Percentiles rank a stretch among this genome's conserved stretches.
Evolutionary conservation across 1,140 invertebrate species (phyloP).

Genomic region (Asbolus verrucosus): DNA sequence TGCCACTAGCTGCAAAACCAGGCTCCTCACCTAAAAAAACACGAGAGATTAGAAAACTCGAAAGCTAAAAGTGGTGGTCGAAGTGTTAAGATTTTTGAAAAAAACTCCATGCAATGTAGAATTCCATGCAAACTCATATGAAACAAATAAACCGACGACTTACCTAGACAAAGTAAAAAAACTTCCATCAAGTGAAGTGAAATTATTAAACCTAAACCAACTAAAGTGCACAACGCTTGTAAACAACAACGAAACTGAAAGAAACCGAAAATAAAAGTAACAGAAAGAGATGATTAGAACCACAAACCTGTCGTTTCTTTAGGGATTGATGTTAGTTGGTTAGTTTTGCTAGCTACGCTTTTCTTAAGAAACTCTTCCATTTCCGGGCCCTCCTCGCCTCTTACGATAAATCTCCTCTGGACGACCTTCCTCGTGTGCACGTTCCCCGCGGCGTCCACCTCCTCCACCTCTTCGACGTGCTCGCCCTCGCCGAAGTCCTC

Average conservation of each 20-base stretch:
- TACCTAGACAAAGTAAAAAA: slow-evolving; percentile 25
- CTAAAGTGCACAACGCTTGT: slow-evolving; percentile 35
- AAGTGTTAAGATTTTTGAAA: background rate
- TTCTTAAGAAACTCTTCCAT: slow-evolving; percentile 36
- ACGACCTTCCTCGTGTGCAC: slow-evolving; percentile 68
- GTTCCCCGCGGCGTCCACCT: slow-evolving; percentile 68
- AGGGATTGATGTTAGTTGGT: slow-evolving; percentile 51
- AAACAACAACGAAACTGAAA: slow-evolving; percentile 28
- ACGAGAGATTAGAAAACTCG: background rate
- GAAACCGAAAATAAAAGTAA: slow-evolving; percentile 27
- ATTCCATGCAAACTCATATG: slow-evolving; percentile 53
- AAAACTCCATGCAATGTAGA: slow-evolving; percentile 42
- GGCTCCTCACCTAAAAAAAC: slow-evolving; percentile 48
- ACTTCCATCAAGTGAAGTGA: slow-evolving; percentile 33
- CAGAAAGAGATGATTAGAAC: slow-evolving; percentile 32
- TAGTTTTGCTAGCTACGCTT: slow-evolving; percentile 45
- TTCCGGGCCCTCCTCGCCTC: slow-evolving; percentile 49
- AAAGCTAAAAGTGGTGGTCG: background rate
- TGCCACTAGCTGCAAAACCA: slow-evolving; percentile 9
- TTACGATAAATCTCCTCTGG: slow-evolving; percentile 67
- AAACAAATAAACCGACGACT: slow-evolving; percentile 39
- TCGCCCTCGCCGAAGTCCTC: slow-evolving; percentile 68
- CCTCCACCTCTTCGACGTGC: slow-evolving; percentile 66
- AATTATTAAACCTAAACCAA: slow-evolving; percentile 29
- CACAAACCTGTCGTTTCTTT: slow-evolving; percentile 57